These are phyloP conservation scores for Deilephila porcellus DNA, from an alignment of 2,888 invertebrate species.

Conservation along the genomic window DNA sequence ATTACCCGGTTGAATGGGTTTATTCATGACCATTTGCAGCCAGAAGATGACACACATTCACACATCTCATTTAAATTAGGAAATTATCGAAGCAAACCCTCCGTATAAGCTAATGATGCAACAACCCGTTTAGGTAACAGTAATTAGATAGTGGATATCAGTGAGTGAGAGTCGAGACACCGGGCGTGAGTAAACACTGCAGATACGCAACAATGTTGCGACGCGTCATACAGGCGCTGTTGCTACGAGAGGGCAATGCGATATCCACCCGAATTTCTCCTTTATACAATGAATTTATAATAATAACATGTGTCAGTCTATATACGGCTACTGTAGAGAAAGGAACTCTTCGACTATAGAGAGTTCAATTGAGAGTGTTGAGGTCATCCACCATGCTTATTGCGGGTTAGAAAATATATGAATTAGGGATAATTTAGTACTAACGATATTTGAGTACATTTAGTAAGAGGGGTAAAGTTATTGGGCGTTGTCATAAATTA, in stretches of 20 bases:
- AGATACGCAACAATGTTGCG: slow-evolving; percentile 14
- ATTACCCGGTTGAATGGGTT: no score
- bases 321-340: no score
- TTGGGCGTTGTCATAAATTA: no score
- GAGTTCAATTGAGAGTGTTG: no score
- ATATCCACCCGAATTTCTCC: not conserved
- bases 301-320: not conserved
- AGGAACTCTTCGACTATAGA: no score
- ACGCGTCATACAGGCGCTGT: not conserved
- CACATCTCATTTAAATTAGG: not conserved
- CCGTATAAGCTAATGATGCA: not conserved
- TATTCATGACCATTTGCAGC: no score
- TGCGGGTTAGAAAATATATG: no score
- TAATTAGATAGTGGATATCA: not conserved
- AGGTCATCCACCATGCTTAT: no score
- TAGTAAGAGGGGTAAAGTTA: no score
- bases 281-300: not conserved
- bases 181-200: not conserved
- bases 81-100: not conserved
- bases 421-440: no score
- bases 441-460: no score
- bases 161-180: not conserved
- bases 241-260: not conserved
- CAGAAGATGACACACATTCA: no score
- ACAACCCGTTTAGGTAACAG: not conserved